Evolutionary conservation across 2,113 vertebrate species (phyloP).

Genomic region (Pedionomus torquatus): DNA sequence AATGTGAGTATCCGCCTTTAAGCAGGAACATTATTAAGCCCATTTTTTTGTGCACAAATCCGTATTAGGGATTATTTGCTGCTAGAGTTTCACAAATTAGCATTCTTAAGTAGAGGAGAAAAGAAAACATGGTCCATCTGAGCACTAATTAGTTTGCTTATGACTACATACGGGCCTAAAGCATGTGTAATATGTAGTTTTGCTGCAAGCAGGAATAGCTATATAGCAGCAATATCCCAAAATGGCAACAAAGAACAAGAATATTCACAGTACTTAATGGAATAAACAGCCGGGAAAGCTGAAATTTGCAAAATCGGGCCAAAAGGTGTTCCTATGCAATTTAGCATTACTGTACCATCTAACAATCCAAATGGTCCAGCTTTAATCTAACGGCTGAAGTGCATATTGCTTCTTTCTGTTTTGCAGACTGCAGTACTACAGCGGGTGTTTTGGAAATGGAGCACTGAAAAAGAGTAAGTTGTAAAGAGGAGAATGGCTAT

Average conservation of each 20-base stretch:
- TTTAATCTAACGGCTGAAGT: neutral
- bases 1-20: neutral
- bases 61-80: neutral
- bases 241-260: neutral
- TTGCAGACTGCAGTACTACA: neutral
- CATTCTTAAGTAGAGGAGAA: neutral
- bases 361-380: neutral
- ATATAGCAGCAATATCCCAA: neutral
- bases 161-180: neutral
- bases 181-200: rapidly evolving
- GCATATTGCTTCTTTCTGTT: neutral
- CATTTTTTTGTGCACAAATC: neutral
- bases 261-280: neutral
- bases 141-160: neutral
- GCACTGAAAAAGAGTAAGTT: neutral
- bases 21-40: neutral
- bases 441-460: neutral
- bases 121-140: neutral
- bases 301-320: neutral
- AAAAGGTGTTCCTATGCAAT: neutral
- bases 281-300: neutral
- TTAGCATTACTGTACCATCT: neutral
- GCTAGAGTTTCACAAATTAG: neutral
- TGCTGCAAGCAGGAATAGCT: neutral
- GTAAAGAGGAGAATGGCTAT: neutral